Conservation (phyloP, 2,113 vertebrate genomes). For the Cnemophilus loriae region DNA sequence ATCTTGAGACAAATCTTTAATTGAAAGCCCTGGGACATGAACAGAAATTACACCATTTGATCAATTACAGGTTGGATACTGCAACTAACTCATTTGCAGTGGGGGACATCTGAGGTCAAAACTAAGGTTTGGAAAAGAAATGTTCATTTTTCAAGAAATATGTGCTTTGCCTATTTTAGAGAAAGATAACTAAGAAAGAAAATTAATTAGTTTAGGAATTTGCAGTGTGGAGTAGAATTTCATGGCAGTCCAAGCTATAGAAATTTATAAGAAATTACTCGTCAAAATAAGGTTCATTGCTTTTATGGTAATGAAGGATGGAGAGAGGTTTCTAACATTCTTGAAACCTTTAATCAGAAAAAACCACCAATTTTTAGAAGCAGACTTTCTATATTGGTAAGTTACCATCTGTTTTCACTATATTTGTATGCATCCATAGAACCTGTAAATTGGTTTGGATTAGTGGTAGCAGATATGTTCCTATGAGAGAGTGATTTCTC, state of each 20-base stretch:
- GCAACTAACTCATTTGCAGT: not conserved
- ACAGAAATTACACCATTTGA: not conserved
- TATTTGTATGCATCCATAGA: not conserved
- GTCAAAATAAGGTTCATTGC: not conserved
- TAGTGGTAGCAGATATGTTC: not conserved
- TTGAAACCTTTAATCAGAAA: not conserved
- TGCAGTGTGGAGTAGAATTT: not conserved
- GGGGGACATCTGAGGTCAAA: not conserved
- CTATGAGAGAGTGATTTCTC: not conserved
- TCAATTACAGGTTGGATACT: not conserved
- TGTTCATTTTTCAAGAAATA: not conserved
- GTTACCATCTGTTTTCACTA: not conserved
- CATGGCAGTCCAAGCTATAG: not conserved
- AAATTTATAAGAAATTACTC: not conserved
- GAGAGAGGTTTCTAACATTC: not conserved
- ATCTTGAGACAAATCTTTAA: constrained; percentile 17
- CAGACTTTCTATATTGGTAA: not conserved
- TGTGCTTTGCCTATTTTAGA: not conserved
- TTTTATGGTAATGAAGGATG: not conserved
- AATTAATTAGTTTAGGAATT: not conserved
- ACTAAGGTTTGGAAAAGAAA: not conserved
- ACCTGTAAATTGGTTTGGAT: not conserved
- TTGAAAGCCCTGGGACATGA: not conserved
- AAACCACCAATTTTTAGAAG: not conserved
- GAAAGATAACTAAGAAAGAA: not conserved